Percentiles rank a stretch among this genome's conserved stretches.
These are phyloP conservation scores for Aspiorhynchus laticeps DNA, from an alignment of 2,113 vertebrate genomes.

Conservation along the genomic window DNA sequence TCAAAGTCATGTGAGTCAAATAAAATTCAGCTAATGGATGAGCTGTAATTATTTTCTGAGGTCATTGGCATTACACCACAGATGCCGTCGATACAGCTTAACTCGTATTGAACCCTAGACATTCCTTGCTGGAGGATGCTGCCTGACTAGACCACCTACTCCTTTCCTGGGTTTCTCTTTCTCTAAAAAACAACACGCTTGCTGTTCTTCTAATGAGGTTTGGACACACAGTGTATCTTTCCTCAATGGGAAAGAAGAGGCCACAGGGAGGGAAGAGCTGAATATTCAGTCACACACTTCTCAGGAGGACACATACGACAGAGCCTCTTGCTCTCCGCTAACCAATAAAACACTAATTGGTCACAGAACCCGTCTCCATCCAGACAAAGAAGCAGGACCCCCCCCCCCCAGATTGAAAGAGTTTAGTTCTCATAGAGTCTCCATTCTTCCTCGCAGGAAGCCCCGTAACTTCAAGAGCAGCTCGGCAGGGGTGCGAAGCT, in stretches of 20 bases:
- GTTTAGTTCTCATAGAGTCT: conserved; percentile 55
- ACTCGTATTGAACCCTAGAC: not conserved
- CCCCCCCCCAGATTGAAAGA: conserved; percentile 53
- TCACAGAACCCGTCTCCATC: conserved; percentile 65
- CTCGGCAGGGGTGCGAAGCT: conserved; percentile 39
- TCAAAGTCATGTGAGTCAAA: too few relatives aligned
- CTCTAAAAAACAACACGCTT: conserved; percentile 34
- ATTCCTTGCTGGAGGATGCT: not conserved
- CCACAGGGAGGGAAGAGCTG: conserved; percentile 39
- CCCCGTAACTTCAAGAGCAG: conserved; percentile 53
- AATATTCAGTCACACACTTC: conserved; percentile 45
- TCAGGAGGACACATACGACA: conserved; percentile 52
- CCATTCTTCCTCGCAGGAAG: conserved; percentile 60
- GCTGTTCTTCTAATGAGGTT: conserved; percentile 53
- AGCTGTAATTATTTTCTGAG: not conserved
- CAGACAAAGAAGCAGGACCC: conserved; percentile 57
- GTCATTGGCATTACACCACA: not conserved
- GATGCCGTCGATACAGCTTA: not conserved
- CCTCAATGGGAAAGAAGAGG: conserved; percentile 42
- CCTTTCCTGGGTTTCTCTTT: too few relatives aligned
- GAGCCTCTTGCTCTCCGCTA: conserved; percentile 53
- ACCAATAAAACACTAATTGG: conserved; percentile 67
- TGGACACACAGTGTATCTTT: conserved; percentile 51
- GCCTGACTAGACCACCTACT: conserved; percentile 19
- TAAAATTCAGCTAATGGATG: too few relatives aligned